phyloP scores from a whole-genome alignment of 2,113 vertebrate species.

The Mirounga angustirostris region DNA sequence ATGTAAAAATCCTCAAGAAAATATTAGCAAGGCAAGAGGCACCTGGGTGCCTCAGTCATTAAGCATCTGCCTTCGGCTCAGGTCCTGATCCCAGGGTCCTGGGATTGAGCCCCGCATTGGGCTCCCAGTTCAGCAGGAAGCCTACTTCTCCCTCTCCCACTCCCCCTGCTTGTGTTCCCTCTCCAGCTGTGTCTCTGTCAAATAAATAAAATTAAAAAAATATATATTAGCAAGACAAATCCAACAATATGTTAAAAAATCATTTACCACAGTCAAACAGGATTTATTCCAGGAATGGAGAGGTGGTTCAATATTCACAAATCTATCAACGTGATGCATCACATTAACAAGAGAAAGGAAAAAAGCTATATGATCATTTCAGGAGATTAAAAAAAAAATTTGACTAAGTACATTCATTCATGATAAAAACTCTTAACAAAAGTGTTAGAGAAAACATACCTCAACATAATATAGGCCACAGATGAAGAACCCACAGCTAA shows the following conservation, averaged over 20 bases:
- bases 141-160: too few species aligned
- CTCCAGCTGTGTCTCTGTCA: too few species aligned
- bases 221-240: neutral
- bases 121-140: too few species aligned
- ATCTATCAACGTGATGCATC: neutral
- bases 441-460: neutral
- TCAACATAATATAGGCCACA: neutral
- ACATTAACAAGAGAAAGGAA: neutral
- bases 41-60: too few species aligned
- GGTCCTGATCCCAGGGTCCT: too few species aligned
- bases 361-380: neutral
- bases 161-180: too few species aligned
- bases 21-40: neutral
- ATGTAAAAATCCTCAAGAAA: neutral
- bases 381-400: neutral
- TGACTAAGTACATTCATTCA: neutral
- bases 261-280: neutral
- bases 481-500: neutral
- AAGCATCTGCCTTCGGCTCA: too few species aligned
- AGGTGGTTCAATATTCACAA: neutral
- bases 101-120: too few species aligned
- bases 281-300: neutral
- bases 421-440: neutral
- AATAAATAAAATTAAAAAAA: too few species aligned
- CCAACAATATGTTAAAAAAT: neutral